These are phyloP conservation scores for Hypocryptadius cinnamomeus DNA, from an alignment of 2,113 vertebrate species.

Conservation along the genomic window DNA sequence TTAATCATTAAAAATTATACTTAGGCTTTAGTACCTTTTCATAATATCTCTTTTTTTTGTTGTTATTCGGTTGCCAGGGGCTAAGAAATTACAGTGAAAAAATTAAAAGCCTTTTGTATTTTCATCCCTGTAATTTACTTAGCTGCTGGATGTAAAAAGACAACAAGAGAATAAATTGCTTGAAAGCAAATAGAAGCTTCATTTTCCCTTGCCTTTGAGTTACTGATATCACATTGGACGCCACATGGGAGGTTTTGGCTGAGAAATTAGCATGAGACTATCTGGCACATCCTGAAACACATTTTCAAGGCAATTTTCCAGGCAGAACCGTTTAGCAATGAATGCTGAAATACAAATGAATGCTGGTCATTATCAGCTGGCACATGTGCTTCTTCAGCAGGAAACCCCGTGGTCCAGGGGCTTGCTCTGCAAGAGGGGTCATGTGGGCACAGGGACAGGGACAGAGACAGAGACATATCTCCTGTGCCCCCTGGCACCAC, in stretches of 20 bases:
- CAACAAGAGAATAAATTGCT: conserved; percentile 49
- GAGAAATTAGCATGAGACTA: conserved; percentile 55
- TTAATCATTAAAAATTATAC: background rate
- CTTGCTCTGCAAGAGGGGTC: background rate
- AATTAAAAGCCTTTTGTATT: conserved; percentile 42
- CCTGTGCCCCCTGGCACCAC: background rate
- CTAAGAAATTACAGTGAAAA: conserved; percentile 41
- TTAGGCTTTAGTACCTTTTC: background rate
- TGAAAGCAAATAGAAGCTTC: conserved; percentile 27
- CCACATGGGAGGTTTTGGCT: conserved; percentile 48
- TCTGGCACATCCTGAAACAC: conserved; percentile 42
- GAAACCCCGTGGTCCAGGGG: background rate
- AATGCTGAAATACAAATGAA: conserved; percentile 18
- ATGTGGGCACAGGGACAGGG: background rate
- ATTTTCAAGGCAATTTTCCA: conserved; percentile 58
- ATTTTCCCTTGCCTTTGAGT: conserved; percentile 38
- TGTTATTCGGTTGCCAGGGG: background rate
- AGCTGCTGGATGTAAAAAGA: conserved; percentile 30
- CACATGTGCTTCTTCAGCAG: background rate
- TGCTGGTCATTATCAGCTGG: conserved; percentile 30
- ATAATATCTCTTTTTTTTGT: background rate
- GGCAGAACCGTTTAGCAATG: conserved; percentile 44
- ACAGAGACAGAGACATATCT: background rate
- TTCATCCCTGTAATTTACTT: conserved; percentile 47
- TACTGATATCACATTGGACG: conserved; percentile 36